Evolutionary conservation across 2,888 invertebrate genomes (phyloP), one percentile per base, ranked within the genome.

Genomic region (Dione juno): DNA sequence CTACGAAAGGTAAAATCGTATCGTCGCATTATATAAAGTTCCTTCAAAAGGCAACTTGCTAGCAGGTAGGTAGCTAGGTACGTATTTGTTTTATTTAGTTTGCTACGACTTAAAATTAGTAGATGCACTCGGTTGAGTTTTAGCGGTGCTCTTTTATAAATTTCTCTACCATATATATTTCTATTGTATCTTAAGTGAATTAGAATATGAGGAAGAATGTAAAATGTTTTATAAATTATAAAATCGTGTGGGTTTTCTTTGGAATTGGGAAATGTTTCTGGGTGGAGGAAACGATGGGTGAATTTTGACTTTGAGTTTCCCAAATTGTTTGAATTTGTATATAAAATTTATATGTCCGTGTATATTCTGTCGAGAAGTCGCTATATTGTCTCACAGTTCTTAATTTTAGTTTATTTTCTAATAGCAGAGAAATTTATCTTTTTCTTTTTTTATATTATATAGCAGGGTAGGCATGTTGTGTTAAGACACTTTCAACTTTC

Each of bases 41-140:
- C 76, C 75, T 75, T 74, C 81, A 84, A 84, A 85, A 83, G 82
- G 82, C 82, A 80, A 78, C 76, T 78, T 21, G 48, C 41, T 13
- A 35, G 54, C 10, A n/a, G 52, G 19, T 52, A 1, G 5, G 21
- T 50, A 10, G 48, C 1, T n/a, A 28, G 28, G 28, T 28, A 28
- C 28, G 1, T 50, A n/a, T 54, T 69, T 65, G 35, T 41, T 76
- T 82, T 80, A 81, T 81, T 82, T 77, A 77, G 80, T 81, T 81
- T 77, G 74, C 64, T 59, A 37, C 41, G 67, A 58, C 67, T 70
- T 75, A 69, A 76, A 76, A 76, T 75, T 75, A 75, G 72, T 73
- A 68, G 72, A 61, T 61, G 65, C 70, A 70, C 64, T 70, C 71
- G 68, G 58, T 70, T 70, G 68, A 59, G 61, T 69, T 70, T 67